Percentiles rank a stretch among this genome's conserved stretches.
Evolutionary conservation across 2,113 vertebrate genomes (phyloP).

Genomic region (Cinclus mexicanus): DNA sequence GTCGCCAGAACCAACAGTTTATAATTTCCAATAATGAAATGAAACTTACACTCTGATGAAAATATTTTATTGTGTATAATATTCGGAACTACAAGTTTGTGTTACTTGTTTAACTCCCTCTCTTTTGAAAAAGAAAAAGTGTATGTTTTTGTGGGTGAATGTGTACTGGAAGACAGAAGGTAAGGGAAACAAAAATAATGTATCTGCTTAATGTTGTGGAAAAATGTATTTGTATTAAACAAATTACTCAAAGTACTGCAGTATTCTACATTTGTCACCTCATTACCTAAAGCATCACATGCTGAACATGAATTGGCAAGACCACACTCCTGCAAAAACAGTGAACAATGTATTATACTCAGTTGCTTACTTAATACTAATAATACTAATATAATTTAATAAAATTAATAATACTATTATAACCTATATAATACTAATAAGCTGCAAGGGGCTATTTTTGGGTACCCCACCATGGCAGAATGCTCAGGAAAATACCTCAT

Average conservation of each 20-base stretch:
- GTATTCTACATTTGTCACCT: constrained; percentile 17
- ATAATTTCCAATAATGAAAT: constrained; percentile 37
- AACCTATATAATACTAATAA: background rate
- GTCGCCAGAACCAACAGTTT: constrained; percentile 25
- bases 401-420: no score
- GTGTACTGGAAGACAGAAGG: constrained; percentile 67
- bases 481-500: background rate
- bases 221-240: constrained; percentile 82
- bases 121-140: constrained; percentile 73
- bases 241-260: constrained; percentile 49
- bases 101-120: constrained; percentile 71
- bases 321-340: background rate
- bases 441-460: background rate
- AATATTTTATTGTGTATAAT: constrained; percentile 71
- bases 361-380: background rate
- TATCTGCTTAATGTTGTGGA: constrained; percentile 75
- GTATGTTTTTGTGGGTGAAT: constrained; percentile 75
- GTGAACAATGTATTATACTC: background rate
- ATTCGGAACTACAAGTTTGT: constrained; percentile 66
- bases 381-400: no score
- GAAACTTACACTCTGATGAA: constrained; percentile 47
- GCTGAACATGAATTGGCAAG: background rate
- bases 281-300: background rate
- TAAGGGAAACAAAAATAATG: constrained; percentile 66
- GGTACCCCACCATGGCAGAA: background rate